Base-by-base conservation (phyloP, 2,797 vertebrate species). In the Lepus oiostolus region DNA sequence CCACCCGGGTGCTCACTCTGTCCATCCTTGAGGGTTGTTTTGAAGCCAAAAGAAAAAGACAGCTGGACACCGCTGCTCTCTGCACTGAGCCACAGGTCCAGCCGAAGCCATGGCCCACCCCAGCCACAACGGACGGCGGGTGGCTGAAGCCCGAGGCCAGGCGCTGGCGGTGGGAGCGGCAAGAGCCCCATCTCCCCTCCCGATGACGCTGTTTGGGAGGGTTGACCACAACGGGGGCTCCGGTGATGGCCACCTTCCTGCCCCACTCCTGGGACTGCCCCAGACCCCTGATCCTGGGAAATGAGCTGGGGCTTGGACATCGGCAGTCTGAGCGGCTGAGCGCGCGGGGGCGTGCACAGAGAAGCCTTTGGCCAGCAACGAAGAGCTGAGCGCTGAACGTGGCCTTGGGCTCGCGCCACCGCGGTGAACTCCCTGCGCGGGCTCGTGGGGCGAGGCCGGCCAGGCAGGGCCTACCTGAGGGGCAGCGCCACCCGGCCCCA, bases 41-140 rank as follows among this genome's bases (percentile, higher is more conserved):
- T 71, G 84, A 93, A 90, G 58, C 71, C 68, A 2, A 32, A 65
- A 88, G 68, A 12, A 68, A 87, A 70, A 47, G 62, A 62, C 12
- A 26, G 5, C 1, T 30, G 7, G 32, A 30, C 68, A 28, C 12
- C 5, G 0, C 47, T 7, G 63, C 42, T 84, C 10, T 72, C 80
- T 21, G 1, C 54, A 32, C 32, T 13, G 54, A 84, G 54, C 24
- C 47, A 16, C 80, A 35, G n/a, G 50, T 17, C 0, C 0, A 19
- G 24, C 14, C 58, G 54, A 70, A 60, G 26, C 28, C n/a, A 12
- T 11, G 16, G 9, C 42, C 52, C 35, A 32, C 3, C n/a, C 2
- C 0, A n/a, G 2, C 5, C 8, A 1, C 5, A 1, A 1, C 14
- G 14, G 10, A 5, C 63, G 3, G 6, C 4, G 0, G 35, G 50